Conservation (phyloP, 2,113 vertebrate genomes). For the Paraplagusia blochii region DNA sequence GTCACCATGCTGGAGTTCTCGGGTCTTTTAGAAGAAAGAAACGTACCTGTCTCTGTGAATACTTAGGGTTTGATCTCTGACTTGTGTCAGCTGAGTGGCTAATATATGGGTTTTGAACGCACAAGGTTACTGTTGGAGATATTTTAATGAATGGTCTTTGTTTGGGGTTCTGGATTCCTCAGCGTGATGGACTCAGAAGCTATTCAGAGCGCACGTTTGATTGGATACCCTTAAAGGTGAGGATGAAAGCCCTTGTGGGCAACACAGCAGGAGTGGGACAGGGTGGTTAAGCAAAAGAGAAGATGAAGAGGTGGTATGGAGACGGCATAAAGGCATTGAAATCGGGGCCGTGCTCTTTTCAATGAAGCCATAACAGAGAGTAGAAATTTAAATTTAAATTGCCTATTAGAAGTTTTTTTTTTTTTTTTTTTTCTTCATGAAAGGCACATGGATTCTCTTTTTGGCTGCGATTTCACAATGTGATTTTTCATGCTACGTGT, state of each 20-base stretch:
- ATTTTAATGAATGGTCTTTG: conserved; percentile 79
- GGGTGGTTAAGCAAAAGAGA: conserved; percentile 50
- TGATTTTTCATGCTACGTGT: conserved; percentile 41
- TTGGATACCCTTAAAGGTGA: conserved; percentile 69
- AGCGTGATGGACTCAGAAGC: conserved; percentile 51
- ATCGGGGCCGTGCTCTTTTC: conserved; percentile 67
- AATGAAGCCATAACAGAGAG: conserved; percentile 67
- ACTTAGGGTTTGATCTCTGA: conserved; percentile 66
- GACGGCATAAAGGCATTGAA: conserved; percentile 65
- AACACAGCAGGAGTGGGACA: conserved; percentile 49
- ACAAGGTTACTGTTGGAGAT: conserved; percentile 69
- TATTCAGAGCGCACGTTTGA: conserved; percentile 48
- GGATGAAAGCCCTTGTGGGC: conserved; percentile 63
- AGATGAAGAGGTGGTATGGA: conserved; percentile 61
- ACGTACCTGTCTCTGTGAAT: conserved; percentile 41
- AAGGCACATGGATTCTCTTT: conserved; percentile 67
- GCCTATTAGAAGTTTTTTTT: conserved; percentile 64
- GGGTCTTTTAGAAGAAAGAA: conserved; percentile 32
- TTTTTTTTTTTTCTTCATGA: too few species aligned
- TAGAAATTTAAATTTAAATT: conserved; percentile 80
- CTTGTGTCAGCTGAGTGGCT: conserved; percentile 56
- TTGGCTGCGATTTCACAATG: conserved; percentile 52
- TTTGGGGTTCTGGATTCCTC: conserved; percentile 62
- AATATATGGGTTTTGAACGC: conserved; percentile 57
- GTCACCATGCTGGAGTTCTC: conserved; percentile 49